phyloP scores from a whole-genome alignment of 2,113 vertebrate species.

The Physeter macrocephalus region DNA sequence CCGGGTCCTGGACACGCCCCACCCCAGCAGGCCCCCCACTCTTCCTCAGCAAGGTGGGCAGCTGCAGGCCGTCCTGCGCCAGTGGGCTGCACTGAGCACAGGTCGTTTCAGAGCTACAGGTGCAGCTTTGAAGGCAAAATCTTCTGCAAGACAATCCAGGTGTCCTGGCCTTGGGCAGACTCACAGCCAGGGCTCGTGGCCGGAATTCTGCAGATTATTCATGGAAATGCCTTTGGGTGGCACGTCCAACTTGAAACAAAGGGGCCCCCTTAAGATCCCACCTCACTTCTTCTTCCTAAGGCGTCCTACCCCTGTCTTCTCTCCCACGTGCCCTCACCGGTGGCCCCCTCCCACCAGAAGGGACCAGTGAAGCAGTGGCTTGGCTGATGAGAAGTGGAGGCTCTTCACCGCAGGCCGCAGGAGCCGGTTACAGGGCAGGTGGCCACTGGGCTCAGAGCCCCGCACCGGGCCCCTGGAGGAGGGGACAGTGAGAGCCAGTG shows the following conservation, averaged over 20 bases:
- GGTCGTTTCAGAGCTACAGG: neutral
- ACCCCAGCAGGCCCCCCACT: accelerated
- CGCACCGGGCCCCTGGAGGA: neutral
- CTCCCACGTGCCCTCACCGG: accelerated
- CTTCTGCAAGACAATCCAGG: neutral
- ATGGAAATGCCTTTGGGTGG: neutral
- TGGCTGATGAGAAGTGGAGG: neutral
- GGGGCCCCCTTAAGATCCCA: neutral
- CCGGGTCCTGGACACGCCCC: too few species aligned
- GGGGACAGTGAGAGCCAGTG: too few species aligned
- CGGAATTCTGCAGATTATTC: neutral
- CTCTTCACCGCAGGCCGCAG: accelerated
- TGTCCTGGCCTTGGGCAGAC: neutral
- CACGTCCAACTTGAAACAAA: neutral
- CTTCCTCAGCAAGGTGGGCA: neutral
- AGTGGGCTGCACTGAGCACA: neutral
- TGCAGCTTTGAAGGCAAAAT: neutral
- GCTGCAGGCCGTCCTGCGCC: too few species aligned
- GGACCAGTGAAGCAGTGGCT: accelerated
- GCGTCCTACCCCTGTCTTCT: neutral
- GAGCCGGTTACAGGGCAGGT: accelerated
- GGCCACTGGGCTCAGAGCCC: neutral
- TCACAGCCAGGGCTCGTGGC: accelerated
- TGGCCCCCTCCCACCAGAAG: neutral
- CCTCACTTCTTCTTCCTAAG: too few species aligned